A percentile compares a stretch with the other conserved stretches of the same genome.
Evolutionary conservation across 2,113 vertebrate species (phyloP).

Genomic region (Leptobrachium leishanense): DNA sequence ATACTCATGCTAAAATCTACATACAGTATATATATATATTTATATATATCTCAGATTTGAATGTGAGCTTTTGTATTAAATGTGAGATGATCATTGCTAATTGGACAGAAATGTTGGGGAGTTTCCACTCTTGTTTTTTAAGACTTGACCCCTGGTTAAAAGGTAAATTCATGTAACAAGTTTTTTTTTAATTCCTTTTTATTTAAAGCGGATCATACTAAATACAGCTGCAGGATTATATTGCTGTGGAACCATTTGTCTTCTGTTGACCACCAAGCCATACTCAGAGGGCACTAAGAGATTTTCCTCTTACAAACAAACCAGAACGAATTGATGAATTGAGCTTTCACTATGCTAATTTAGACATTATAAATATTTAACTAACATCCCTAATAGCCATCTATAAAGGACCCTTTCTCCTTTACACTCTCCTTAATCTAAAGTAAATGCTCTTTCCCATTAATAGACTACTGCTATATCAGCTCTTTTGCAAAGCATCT

Average conservation of each 20-base stretch:
- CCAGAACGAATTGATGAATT: constrained; percentile 81
- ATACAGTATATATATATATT: no score
- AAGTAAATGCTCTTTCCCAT: constrained; percentile 69
- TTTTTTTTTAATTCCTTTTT: constrained; percentile 17
- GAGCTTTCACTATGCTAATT: constrained; percentile 81
- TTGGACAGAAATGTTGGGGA: no score
- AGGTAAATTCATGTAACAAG: constrained; percentile 61
- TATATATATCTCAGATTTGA: no score
- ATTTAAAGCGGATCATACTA: constrained; percentile 61
- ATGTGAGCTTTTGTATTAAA: no score
- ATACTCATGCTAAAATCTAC: no score
- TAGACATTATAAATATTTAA: constrained; percentile 83
- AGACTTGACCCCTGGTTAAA: constrained; percentile 50
- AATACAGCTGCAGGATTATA: constrained; percentile 59
- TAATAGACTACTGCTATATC: constrained; percentile 63
- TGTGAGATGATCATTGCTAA: no score
- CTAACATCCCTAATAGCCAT: constrained; percentile 68
- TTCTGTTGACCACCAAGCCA: constrained; percentile 56
- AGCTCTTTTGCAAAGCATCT: constrained; percentile 58
- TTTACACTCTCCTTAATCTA: constrained; percentile 65
- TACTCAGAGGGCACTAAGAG: constrained; percentile 56
- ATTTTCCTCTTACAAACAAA: constrained; percentile 61
- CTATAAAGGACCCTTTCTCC: constrained; percentile 58
- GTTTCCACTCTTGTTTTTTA: no score
- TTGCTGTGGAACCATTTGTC: constrained; percentile 56